A percentile compares a stretch with the other conserved stretches of the same genome.
phyloP scores from a whole-genome alignment of 2,113 vertebrate species.

The Crotophaga sulcirostris region DNA sequence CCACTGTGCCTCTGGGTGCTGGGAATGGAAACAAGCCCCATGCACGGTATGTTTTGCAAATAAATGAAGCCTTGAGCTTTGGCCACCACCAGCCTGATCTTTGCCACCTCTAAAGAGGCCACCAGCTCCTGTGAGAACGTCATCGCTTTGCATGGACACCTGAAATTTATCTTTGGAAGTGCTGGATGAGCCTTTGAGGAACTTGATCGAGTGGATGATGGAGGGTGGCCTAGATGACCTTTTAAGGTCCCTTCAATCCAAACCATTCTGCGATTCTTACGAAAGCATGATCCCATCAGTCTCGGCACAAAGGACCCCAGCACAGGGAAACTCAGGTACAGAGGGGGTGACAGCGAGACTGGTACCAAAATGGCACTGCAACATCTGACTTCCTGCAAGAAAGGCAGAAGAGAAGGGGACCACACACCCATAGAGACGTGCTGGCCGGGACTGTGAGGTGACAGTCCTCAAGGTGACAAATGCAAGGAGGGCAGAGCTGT shows the following conservation, averaged over 20 bases:
- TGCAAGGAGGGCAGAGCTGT: background rate
- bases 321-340: background rate
- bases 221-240: background rate
- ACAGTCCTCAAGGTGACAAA: background rate
- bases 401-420: background rate
- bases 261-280: background rate
- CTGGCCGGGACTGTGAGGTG: rapidly evolving
- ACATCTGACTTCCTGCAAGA: background rate
- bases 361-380: background rate
- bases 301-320: background rate
- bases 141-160: rapidly evolving
- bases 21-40: background rate
- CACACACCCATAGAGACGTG: background rate
- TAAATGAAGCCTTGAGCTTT: background rate
- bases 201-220: background rate
- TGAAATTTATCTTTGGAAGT: background rate
- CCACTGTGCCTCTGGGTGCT: background rate
- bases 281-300: background rate
- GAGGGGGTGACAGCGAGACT: rapidly evolving
- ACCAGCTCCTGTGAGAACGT: background rate
- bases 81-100: background rate
- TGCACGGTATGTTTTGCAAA: background rate
- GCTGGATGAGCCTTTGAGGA: background rate
- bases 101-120: background rate
- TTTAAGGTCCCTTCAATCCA: background rate